Evolutionary conservation across 2,797 vertebrate genomes (phyloP), one percentile per base, ranked within the genome.

Genomic region (Hydrolagus colliei): DNA sequence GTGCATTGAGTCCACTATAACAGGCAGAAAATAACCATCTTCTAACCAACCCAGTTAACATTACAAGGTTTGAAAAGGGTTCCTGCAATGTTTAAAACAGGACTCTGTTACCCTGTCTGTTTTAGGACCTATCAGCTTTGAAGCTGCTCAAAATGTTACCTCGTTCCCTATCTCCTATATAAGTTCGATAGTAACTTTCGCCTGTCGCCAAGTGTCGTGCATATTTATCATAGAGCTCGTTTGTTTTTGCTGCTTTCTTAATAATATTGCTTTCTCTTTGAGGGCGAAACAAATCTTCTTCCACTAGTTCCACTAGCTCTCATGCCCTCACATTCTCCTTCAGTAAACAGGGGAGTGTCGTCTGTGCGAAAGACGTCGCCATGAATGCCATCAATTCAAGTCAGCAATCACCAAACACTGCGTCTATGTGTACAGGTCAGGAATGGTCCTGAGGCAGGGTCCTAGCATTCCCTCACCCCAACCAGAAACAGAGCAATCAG

Each of bases 1-100:
- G 86, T 73, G 6, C 12, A 27, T 77, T 88, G 88, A 73, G 85
- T 86, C 71, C 75, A 86, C 72, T n/a, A 65, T 59, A 86, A n/a
- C 74, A 27, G 78, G 20, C 71, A 61, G 62, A 73, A 82, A 86
- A 86, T 22, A 73, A 63, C 35, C 72, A 86, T 52, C 41, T 73
- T 27, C 27, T 27, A 73, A 68, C n/a, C 41, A 86, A 59, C 52
- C 73, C 61, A 73, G 72, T 72, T 18, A 16, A 73, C 52, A 65
- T 35, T 32, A 41, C 14, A 14, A 71, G 1, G 41, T 68, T n/a
- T 71, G 18, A 41, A 71, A 82, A 84, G 65, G 65, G 32, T 27
- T 80, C 35, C 78, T 84, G 9, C 18, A 52, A 84, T 68, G 32
- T 32, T 67, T 9, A 61, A 63, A 7, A 20, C 4, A 41, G 27